Evolutionary conservation across 2,797 vertebrate species (phyloP).

Genomic region (Phyllotis vaccarum): DNA sequence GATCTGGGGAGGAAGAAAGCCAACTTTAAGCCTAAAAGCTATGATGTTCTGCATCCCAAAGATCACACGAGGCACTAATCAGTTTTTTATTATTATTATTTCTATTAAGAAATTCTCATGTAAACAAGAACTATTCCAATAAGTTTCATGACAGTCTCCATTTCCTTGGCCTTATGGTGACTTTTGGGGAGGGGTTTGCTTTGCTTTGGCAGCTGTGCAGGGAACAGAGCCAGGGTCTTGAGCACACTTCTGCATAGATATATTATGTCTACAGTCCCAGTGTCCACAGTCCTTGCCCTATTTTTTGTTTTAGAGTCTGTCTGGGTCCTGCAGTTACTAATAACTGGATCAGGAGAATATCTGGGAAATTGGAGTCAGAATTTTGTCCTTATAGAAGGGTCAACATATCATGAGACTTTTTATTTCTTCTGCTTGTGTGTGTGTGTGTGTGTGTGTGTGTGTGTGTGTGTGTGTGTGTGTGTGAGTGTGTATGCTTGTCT

Average conservation of each 20-base stretch:
- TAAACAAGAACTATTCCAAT: not conserved
- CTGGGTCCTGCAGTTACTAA: not conserved
- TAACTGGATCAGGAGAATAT: slow-evolving; percentile 30
- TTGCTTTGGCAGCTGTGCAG: not conserved
- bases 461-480: not conserved
- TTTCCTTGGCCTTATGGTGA: not conserved
- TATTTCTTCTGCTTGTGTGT: not conserved
- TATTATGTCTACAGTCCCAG: not conserved
- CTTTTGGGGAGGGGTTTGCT: not conserved
- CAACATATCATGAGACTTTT: not conserved
- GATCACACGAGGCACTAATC: not conserved
- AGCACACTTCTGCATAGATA: not conserved
- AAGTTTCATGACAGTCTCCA: not conserved
- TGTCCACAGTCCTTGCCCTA: not conserved
- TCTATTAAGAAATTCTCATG: not conserved
- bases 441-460: no score
- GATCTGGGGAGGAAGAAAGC: slow-evolving; percentile 86
- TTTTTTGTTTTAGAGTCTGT: not conserved
- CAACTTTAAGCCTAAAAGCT: not conserved
- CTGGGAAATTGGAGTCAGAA: slow-evolving; percentile 35
- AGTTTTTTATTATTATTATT: slow-evolving; percentile 36
- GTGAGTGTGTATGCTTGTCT: not conserved
- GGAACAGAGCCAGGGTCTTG: not conserved
- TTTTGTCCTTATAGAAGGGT: not conserved
- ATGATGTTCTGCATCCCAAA: slow-evolving; percentile 5